Percentiles rank a stretch among this genome's conserved stretches.
Conservation (phyloP, 2,888 invertebrate species). For the Nymphalis c-album region DNA sequence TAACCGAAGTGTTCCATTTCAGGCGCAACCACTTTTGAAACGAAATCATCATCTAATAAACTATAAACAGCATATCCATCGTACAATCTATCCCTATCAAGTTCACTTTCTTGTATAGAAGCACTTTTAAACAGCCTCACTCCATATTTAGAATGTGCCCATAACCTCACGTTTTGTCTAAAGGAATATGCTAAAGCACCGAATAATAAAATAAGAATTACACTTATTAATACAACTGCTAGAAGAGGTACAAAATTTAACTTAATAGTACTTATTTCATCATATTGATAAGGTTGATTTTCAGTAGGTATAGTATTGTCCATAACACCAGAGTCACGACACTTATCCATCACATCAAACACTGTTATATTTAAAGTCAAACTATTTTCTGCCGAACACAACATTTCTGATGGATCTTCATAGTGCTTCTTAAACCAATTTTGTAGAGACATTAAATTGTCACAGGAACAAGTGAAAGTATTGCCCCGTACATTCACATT, state of each 20-base stretch:
- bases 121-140: constrained; percentile 87
- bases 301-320: constrained; percentile 81
- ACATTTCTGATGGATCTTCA: constrained; percentile 84
- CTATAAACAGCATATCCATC: constrained; percentile 95
- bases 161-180: constrained; percentile 88
- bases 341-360: constrained; percentile 74
- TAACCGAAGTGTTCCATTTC: constrained; percentile 87
- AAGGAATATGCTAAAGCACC: constrained; percentile 88
- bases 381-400: constrained; percentile 82
- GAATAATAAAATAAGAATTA: constrained; percentile 86
- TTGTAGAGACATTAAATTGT: constrained; percentile 84
- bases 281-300: constrained; percentile 83
- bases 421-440: constrained; percentile 85
- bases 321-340: constrained; percentile 70
- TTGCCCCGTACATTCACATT: constrained; percentile 87
- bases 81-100: constrained; percentile 86
- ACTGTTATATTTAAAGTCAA: constrained; percentile 68
- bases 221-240: constrained; percentile 86
- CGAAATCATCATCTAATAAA: constrained; percentile 88
- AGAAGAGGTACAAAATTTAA: constrained; percentile 87
- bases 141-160: constrained; percentile 91
- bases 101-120: constrained; percentile 79
- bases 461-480: constrained; percentile 90
- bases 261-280: constrained; percentile 85
- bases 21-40: constrained; percentile 85